Percentiles rank a stretch among this genome's conserved stretches.
Evolutionary conservation across 92 coral and sea anemone species (phyloP).

Genomic region (Epizoanthus stellaris): DNA sequence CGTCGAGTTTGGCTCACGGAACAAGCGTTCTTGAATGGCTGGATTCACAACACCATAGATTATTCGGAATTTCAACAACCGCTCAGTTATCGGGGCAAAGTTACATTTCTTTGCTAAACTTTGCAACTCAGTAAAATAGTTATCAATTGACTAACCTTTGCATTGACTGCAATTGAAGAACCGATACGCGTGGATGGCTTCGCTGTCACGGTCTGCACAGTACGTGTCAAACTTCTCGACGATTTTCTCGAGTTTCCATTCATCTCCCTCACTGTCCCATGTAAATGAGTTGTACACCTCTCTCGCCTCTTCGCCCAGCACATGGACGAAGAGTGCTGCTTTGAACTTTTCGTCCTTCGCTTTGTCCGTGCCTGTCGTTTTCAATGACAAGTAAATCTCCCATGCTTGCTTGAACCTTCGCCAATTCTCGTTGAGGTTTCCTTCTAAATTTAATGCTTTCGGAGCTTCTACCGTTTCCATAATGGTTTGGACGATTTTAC

Average conservation of each 20-base stretch:
- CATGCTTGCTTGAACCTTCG: no score
- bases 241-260: slow-evolving; percentile 34
- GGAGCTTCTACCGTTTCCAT: no score
- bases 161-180: slow-evolving; percentile 29
- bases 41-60: slow-evolving; percentile 22
- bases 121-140: slow-evolving; percentile 18
- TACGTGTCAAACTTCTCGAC: slow-evolving; percentile 8
- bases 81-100: slow-evolving; percentile 30
- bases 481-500: no score
- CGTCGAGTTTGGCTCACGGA: slow-evolving; percentile 19
- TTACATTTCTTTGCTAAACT: slow-evolving; percentile 11
- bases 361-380: slow-evolving; percentile 4
- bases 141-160: slow-evolving; percentile 28
- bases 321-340: slow-evolving; percentile 15
- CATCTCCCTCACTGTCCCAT: slow-evolving; percentile 27
- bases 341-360: background rate
- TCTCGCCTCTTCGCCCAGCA: slow-evolving; percentile 29
- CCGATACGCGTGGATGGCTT: slow-evolving; percentile 33
- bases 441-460: no score
- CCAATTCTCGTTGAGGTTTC: no score
- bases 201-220: slow-evolving; percentile 29
- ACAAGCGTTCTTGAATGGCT: slow-evolving; percentile 20
- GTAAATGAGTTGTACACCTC: slow-evolving; percentile 40
- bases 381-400: slow-evolving; percentile 1
- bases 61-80: slow-evolving; percentile 1